Evolutionary conservation across 2,113 vertebrate species (phyloP).

Genomic region (Lagopus muta): DNA sequence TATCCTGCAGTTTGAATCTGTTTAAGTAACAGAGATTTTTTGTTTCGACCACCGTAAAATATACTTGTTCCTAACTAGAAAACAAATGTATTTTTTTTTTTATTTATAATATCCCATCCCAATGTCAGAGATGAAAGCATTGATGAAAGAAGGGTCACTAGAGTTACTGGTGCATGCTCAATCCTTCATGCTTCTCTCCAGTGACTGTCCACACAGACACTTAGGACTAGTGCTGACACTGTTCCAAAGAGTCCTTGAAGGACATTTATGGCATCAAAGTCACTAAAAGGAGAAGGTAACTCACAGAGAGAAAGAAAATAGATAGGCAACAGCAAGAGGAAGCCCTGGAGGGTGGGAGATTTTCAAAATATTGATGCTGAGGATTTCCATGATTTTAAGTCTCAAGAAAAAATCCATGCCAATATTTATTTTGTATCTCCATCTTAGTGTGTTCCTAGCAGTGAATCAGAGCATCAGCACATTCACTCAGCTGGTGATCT

Average conservation of each 20-base stretch:
- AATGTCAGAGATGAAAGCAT: not conserved
- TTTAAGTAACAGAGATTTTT: not conserved
- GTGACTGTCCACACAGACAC: not conserved
- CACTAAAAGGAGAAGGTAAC: not conserved
- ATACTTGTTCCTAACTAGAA: not conserved
- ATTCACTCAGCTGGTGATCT: not conserved
- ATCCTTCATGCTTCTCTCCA: not conserved
- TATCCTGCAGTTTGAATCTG: not conserved
- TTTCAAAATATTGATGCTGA: not conserved
- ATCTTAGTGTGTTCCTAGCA: not conserved
- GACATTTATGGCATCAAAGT: not conserved
- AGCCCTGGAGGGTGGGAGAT: not conserved
- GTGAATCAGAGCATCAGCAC: not conserved
- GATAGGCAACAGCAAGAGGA: not conserved
- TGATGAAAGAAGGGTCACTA: not conserved
- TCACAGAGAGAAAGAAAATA: not conserved
- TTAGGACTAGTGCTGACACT: not conserved
- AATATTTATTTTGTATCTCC: not conserved
- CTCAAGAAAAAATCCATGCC: not conserved
- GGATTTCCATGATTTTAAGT: not conserved
- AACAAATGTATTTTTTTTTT: not conserved
- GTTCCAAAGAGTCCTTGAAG: not conserved
- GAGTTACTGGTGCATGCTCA: not conserved
- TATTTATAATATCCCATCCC: not conserved
- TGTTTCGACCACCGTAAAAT: not conserved